phyloP scores from a whole-genome alignment of 2,888 invertebrate species.

The Drosophila atripex region DNA sequence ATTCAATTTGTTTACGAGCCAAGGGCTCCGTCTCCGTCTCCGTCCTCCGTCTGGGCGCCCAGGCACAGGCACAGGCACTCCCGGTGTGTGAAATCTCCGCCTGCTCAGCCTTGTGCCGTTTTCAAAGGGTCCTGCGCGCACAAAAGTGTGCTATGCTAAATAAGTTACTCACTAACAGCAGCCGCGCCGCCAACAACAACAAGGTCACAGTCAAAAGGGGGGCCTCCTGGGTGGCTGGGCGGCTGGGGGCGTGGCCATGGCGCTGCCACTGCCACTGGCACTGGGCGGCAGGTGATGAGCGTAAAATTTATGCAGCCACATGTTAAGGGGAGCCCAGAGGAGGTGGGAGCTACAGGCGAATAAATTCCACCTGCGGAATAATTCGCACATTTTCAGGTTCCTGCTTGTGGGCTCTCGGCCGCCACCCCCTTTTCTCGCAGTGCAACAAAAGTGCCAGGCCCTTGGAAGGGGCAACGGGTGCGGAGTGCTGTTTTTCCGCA shows the following conservation, averaged over 20 bases:
- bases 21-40: slow-evolving; percentile 33
- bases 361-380: background rate
- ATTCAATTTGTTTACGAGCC: slow-evolving; percentile 79
- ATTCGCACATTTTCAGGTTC: background rate
- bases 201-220: slow-evolving; percentile 53
- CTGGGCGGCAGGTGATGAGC: slow-evolving; percentile 71
- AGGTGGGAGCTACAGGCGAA: background rate
- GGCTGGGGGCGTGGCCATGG: slow-evolving; percentile 6
- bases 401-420: no score
- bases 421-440: background rate
- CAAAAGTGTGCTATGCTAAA: slow-evolving; percentile 71
- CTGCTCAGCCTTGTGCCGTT: slow-evolving; percentile 40
- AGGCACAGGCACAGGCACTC: background rate
- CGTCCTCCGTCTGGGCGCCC: background rate
- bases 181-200: slow-evolving; percentile 49
- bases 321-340: slow-evolving; percentile 45
- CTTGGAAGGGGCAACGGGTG: slow-evolving; percentile 3
- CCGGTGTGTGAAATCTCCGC: slow-evolving; percentile 25
- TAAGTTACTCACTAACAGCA: slow-evolving; percentile 64
- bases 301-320: slow-evolving; percentile 78
- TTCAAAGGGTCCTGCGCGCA: slow-evolving; percentile 44
- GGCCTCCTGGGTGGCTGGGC: background rate
- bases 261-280: no score
- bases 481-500: slow-evolving; percentile 32
- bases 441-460: slow-evolving; percentile 14